These are phyloP conservation scores for Dendropsophus ebraccatus DNA, from an alignment of 2,113 vertebrate genomes.

Conservation along the genomic window DNA sequence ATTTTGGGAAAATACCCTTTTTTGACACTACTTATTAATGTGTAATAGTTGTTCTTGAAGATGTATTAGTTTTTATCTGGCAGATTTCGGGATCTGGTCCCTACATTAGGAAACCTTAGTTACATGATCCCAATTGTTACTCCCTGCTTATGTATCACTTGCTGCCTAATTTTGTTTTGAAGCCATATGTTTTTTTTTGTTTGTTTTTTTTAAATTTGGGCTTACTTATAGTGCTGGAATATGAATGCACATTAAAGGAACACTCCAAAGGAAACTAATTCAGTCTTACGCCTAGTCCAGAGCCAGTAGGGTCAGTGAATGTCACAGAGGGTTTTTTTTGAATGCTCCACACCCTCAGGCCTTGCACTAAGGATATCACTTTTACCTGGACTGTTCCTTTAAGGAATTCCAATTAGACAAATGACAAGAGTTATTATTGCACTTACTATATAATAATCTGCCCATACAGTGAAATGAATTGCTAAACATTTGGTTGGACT, in stretches of 20 bases:
- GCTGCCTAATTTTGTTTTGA: background rate
- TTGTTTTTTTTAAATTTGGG: background rate
- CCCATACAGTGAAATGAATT: background rate
- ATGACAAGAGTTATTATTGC: background rate
- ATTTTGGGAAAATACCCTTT: background rate
- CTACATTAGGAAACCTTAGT: background rate
- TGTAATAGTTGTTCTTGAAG: background rate
- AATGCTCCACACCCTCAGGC: no score
- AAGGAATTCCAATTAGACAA: background rate
- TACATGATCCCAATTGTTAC: background rate
- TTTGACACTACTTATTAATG: background rate
- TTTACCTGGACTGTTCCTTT: background rate
- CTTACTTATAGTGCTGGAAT: background rate
- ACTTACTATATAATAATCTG: background rate
- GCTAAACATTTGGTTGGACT: background rate
- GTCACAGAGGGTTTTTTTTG: no score
- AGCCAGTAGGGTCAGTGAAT: background rate
- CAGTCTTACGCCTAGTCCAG: background rate
- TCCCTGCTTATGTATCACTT: background rate
- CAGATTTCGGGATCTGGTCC: background rate
- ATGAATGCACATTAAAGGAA: background rate
- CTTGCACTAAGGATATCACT: background rate
- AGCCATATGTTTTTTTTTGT: background rate
- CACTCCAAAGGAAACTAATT: background rate
- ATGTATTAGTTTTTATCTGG: background rate